Base-by-base conservation (phyloP, 2,113 vertebrate species). In the Saguinus midas region DNA sequence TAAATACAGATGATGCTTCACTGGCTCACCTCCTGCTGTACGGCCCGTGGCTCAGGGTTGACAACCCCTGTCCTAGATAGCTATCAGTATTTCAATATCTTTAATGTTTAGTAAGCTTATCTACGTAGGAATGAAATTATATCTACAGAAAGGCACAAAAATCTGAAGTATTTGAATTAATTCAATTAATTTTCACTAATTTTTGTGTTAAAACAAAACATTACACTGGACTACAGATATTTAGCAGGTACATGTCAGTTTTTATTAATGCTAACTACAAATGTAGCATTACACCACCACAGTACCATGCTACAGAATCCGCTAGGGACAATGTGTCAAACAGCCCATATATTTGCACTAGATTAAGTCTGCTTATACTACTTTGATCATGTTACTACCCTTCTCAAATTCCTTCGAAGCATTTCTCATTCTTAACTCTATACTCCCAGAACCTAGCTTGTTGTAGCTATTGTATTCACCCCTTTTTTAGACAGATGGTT, bases 331-430 rank as follows among this genome's bases (percentile, higher is more conserved):
- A 68, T 58, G 73, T 81, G 64, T 94, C 64, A 18, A 76, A 61
- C 9, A 8, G 20, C 3, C 58, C 88, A 13, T 50, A 78, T 82
- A 50, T 82, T 16, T 68, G 48, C 1, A 91, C 48, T 55, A 86
- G 66, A 88, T 72, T 89, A 82, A 86, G 55, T 76, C 84, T 68
- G 95, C 76, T 4, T 70, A 88, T 14, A 72, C 43, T 81, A 85
- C 58, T 85, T 61, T 85, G 45, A 93, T 91, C 43, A 50, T 58
- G 43, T 78, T 81, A 85, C 40, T 66, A 81, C 6, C 68, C 50
- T 82, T 83, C 92, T 91, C 72, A 78, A 95, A 90, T 83, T 95
- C 40, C 78, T 82, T 90, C 61, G 92, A 94, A 95, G 50, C 4
- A 83, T 75, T 90, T 91, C 52, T 92, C 70, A 64, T 57, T 94